A percentile compares a stretch with the other conserved stretches of the same genome.
Conservation (phyloP, 2,797 vertebrate species). For the Triplophysa yarkandensis region DNA sequence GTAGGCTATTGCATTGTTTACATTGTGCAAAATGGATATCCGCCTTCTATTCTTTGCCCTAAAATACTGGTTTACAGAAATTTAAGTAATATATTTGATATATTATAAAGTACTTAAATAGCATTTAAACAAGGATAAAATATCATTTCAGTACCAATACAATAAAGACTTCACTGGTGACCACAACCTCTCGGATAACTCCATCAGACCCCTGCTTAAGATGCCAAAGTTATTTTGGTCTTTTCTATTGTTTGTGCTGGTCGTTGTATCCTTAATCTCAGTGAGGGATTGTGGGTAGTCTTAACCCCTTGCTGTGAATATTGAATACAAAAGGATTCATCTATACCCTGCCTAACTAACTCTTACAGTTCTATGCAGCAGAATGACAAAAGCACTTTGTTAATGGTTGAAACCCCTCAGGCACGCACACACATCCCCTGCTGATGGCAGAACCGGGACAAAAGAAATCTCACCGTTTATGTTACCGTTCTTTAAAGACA, state of each 20-base stretch:
- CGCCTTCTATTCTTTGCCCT: background rate
- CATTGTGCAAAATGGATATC: background rate
- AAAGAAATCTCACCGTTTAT: constrained; percentile 58
- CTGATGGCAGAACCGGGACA: constrained; percentile 41
- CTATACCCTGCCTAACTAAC: constrained; percentile 54
- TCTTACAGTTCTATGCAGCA: constrained; percentile 45
- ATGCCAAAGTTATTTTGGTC: constrained; percentile 38
- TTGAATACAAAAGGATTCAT: constrained; percentile 49
- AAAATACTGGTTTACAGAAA: too few species aligned
- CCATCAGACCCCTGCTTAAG: constrained; percentile 36
- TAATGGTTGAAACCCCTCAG: constrained; percentile 33
- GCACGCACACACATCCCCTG: constrained; percentile 40
- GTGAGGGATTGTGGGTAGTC: constrained; percentile 38
- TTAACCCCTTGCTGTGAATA: constrained; percentile 47
- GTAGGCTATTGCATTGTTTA: constrained; percentile 3
- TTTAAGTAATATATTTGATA: too few species aligned
- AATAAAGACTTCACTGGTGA: constrained; percentile 1
- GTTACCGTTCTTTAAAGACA: constrained; percentile 53
- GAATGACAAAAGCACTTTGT: constrained; percentile 56
- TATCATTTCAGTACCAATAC: background rate
- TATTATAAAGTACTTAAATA: too few species aligned
- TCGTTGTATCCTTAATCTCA: constrained; percentile 37
- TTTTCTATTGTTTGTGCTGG: constrained; percentile 48
- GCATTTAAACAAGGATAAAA: background rate
- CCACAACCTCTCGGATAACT: constrained; percentile 14